Evolutionary conservation across 2,888 invertebrate species (phyloP).

Genomic region (Petrolisthes cinctipes): DNA sequence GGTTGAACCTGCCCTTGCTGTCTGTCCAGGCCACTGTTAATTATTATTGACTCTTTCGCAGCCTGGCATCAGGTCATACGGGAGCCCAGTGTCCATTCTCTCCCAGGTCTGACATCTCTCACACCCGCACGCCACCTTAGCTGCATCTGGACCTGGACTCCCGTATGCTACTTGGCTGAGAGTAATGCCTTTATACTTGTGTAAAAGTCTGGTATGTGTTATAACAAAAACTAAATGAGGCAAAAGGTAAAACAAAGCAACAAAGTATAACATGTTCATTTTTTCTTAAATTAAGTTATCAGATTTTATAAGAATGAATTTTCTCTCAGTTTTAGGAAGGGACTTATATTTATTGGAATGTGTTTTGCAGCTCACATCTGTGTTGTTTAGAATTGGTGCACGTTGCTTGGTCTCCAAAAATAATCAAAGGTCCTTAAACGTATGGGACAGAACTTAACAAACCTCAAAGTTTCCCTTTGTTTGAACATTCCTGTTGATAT

Average conservation of each 20-base stretch:
- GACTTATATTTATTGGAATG: slow-evolving; percentile 56
- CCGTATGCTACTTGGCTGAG: slow-evolving; percentile 55
- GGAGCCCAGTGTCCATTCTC: slow-evolving; percentile 49
- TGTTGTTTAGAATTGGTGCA: slow-evolving; percentile 61
- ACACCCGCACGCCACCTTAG: slow-evolving; percentile 48
- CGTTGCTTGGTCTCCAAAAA: slow-evolving; percentile 51
- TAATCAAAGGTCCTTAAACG: slow-evolving; percentile 34
- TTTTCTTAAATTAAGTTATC: slow-evolving; percentile 15
- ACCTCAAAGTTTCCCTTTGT: slow-evolving; percentile 43
- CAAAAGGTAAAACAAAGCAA: slow-evolving; percentile 36
- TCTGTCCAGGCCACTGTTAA: slow-evolving; percentile 53
- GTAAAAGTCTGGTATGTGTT: slow-evolving; percentile 55
- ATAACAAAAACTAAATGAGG: background rate
- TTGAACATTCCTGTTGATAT: slow-evolving; percentile 60
- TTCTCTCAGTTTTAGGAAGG: slow-evolving; percentile 51
- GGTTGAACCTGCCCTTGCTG: slow-evolving; percentile 47
- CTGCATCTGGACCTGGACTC: slow-evolving; percentile 51
- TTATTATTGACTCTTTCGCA: slow-evolving; percentile 38
- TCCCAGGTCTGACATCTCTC: slow-evolving; percentile 33
- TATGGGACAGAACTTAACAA: slow-evolving; percentile 35
- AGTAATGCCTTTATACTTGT: slow-evolving; percentile 62
- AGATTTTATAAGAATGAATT: slow-evolving; percentile 21
- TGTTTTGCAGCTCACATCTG: slow-evolving; percentile 62
- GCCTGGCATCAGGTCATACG: slow-evolving; percentile 53
- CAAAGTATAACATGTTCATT: slow-evolving; percentile 32